Conservation (phyloP, 2,113 vertebrate species). For the Aegypius monachus region DNA sequence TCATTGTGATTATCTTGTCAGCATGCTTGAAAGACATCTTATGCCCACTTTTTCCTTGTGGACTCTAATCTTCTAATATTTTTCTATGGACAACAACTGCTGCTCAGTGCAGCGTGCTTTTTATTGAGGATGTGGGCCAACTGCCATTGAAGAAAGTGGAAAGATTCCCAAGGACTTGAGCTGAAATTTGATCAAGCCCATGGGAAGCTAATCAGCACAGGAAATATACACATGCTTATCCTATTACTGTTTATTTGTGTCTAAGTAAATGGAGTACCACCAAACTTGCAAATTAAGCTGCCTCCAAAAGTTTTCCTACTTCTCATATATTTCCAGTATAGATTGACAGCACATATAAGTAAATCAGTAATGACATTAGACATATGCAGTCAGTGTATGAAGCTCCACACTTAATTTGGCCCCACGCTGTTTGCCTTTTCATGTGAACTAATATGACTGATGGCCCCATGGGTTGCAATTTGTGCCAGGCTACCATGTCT, state of each 20-base stretch:
- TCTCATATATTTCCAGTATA: background rate
- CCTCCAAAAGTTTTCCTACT: background rate
- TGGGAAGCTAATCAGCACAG: background rate
- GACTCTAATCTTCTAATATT: background rate
- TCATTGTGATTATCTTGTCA: background rate
- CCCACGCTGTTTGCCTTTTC: background rate
- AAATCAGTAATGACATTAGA: constrained; percentile 7
- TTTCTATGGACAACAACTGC: background rate
- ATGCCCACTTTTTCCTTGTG: background rate
- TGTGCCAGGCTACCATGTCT: background rate
- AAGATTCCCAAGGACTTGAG: background rate
- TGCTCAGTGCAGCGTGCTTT: background rate
- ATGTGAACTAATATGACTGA: background rate
- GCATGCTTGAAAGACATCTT: background rate
- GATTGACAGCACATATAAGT: background rate
- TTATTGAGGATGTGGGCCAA: background rate
- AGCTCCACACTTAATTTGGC: background rate
- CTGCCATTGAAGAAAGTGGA: background rate
- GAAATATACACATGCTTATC: background rate
- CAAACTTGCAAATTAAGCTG: background rate
- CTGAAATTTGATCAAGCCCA: background rate
- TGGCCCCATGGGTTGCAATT: background rate
- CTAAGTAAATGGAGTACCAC: background rate
- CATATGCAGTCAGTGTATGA: background rate
- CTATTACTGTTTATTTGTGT: background rate